phyloP scores from a whole-genome alignment of 2,113 vertebrate species.

The Vidua macroura region DNA sequence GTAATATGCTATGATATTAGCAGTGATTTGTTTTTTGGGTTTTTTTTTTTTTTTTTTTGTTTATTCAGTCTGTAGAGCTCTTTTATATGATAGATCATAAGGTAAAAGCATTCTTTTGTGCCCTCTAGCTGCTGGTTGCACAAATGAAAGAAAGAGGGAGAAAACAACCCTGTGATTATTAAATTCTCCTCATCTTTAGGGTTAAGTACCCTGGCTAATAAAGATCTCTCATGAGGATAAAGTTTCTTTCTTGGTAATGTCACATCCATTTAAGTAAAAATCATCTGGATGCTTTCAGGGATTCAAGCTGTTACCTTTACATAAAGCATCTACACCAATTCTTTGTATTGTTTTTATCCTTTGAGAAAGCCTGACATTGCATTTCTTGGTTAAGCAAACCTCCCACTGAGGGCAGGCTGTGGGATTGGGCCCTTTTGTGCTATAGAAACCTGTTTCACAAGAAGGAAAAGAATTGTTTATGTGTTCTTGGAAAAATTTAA shows the following conservation, averaged over 20 bases:
- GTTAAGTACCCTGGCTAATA: constrained; percentile 63
- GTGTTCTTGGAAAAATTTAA: neutral
- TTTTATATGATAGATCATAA: constrained; percentile 56
- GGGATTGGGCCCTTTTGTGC: constrained; percentile 23
- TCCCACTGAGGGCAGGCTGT: constrained; percentile 23
- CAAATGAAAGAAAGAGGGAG: constrained; percentile 69
- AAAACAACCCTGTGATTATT: constrained; percentile 69
- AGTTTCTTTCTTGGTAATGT: constrained; percentile 57
- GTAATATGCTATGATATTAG: neutral
- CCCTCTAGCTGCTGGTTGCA: constrained; percentile 79
- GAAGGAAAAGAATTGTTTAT: neutral
- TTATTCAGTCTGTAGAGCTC: constrained; percentile 48
- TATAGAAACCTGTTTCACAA: neutral
- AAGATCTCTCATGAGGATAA: constrained; percentile 48
- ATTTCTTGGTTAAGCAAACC: constrained; percentile 48
- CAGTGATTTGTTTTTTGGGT: constrained; percentile 5
- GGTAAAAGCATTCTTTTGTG: constrained; percentile 83
- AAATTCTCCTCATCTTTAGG: constrained; percentile 65
- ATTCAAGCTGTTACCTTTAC: constrained; percentile 61
- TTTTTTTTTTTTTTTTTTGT: constrained; percentile 47
- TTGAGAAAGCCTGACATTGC: constrained; percentile 44
- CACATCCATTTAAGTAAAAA: constrained; percentile 67
- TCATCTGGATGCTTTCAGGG: constrained; percentile 48
- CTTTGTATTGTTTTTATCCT: constrained; percentile 53
- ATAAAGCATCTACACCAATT: constrained; percentile 37